Conservation (phyloP, 2,888 invertebrate species). For the Muschampia plurimacula region DNA sequence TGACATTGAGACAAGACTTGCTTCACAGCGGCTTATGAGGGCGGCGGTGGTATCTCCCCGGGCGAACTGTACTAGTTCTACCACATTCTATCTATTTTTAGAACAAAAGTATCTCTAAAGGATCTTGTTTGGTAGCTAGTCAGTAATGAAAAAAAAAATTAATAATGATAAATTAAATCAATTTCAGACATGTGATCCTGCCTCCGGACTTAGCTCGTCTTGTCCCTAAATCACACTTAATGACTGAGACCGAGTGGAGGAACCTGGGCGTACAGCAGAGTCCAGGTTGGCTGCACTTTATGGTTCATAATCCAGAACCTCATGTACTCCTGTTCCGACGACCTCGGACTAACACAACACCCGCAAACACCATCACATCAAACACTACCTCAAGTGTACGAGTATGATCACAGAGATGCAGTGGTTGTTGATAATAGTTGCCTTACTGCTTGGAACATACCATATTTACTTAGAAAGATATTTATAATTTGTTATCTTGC, state of each 20-base stretch:
- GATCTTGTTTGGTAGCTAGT: no score
- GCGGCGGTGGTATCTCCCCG: no score
- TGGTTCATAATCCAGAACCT: conserved; percentile 96
- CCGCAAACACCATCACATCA: conserved; percentile 57
- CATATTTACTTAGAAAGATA: neutral
- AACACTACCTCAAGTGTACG: conserved; percentile 64
- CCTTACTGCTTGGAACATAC: conserved; percentile 5
- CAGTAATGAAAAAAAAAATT: no score
- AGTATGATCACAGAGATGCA: conserved; percentile 56
- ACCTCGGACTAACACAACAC: conserved; percentile 59
- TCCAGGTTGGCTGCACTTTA: conserved; percentile 93
- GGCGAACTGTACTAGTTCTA: no score
- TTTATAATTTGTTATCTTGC: neutral
- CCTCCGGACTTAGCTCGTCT: conserved; percentile 93
- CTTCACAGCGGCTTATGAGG: no score
- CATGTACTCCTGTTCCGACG: conserved; percentile 94
- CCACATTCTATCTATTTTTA: no score
- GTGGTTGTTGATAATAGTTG: conserved; percentile 12
- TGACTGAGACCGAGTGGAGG: conserved; percentile 98
- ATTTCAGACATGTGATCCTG: conserved; percentile 94
- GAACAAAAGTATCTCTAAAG: no score
- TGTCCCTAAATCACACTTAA: conserved; percentile 95
- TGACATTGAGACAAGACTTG: no score
- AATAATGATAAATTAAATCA: neutral
- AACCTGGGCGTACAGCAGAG: conserved; percentile 97